Evolutionary conservation across 2,113 vertebrate species (phyloP), one percentile per base, ranked within the genome.

Genomic region (Gadus macrocephalus): DNA sequence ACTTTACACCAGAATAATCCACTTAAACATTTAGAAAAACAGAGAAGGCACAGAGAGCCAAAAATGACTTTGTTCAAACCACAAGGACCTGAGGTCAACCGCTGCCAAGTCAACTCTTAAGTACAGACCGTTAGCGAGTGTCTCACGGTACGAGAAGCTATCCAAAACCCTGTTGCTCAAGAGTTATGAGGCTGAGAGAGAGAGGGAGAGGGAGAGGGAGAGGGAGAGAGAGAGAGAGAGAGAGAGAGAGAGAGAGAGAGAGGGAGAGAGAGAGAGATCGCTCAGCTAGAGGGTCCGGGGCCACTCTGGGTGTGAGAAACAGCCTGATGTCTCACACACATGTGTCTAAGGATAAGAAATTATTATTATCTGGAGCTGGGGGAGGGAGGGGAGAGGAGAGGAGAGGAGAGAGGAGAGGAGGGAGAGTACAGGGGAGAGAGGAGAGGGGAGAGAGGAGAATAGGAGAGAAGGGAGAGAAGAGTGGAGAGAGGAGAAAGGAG

Each of bases 321-420:
- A 83, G 74, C n/a, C 19, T 7, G n/a, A 74, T 66, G 81, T 86
- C 84, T 86, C 86, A 86, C 82, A 78, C 70, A 42, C 17, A 14
- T 56, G 55, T 16, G 55, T 58, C 15, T 58, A n/a, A 58, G 67
- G 67, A 70, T 67, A 70, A 60, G 67, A 55, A 60, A 83, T 80
- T 79, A 75, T 67, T 20, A 66, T 5, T 56, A 35, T 67, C 67
- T 64, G 64, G 66, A 66, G 53, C 12, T 15, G 53, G 53, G 53
- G 42, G 42, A 14, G 42, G 42, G 42, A 31, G 42, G 42, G 42
- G 42, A 49, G 42, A 14, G 42, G 12, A 31, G n/a, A n/a, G n/a
- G 42, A 14, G 31, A 31, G 31, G 31, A 31, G 14, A 71, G 71
- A 73, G 64, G 77, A 77, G 78, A 66, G 80, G 70, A 78, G 70